Percentiles rank a stretch among this genome's conserved stretches.
Evolutionary conservation across 1,140 invertebrate genomes (phyloP).

Genomic region (Chymomyza costata): DNA sequence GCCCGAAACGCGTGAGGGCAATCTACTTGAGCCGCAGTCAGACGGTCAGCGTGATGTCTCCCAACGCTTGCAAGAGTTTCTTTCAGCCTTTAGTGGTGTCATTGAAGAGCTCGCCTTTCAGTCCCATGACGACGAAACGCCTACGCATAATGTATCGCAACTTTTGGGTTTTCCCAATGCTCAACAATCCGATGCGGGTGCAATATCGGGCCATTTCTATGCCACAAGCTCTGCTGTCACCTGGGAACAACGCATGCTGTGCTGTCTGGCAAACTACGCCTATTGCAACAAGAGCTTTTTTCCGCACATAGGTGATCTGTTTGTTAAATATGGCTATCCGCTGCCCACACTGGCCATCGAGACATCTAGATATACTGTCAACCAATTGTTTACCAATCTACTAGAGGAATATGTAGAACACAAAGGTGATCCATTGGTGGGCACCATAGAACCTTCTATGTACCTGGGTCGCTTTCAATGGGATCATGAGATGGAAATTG

Average conservation of each 20-base stretch:
- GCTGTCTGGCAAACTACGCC: constrained; percentile 92
- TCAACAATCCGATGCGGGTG: constrained; percentile 72
- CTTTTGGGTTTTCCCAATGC: constrained; percentile 80
- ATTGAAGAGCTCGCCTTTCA: constrained; percentile 81
- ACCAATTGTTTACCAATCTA: constrained; percentile 82
- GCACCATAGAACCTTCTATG: constrained; percentile 96
- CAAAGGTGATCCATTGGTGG: constrained; percentile 93
- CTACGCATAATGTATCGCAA: constrained; percentile 80
- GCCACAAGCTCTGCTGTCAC: constrained; percentile 75
- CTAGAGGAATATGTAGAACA: constrained; percentile 91
- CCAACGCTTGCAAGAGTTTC: constrained; percentile 82
- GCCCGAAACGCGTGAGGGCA: constrained; percentile 82
- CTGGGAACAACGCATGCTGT: constrained; percentile 88
- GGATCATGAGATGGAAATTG: constrained; percentile 84
- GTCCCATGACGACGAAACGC: constrained; percentile 80
- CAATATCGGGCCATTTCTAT: constrained; percentile 34
- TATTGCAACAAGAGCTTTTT: constrained; percentile 87
- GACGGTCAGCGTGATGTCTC: constrained; percentile 81
- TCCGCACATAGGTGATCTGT: constrained; percentile 81
- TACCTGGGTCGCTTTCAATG: constrained; percentile 92
- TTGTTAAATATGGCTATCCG: constrained; percentile 83
- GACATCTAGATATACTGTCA: constrained; percentile 78
- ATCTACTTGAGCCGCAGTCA: constrained; percentile 79
- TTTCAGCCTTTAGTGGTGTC: constrained; percentile 81
- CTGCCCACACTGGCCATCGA: constrained; percentile 80